These are phyloP conservation scores for Rhabdornis inornatus DNA, from an alignment of 2,113 vertebrate genomes.

Conservation along the genomic window DNA sequence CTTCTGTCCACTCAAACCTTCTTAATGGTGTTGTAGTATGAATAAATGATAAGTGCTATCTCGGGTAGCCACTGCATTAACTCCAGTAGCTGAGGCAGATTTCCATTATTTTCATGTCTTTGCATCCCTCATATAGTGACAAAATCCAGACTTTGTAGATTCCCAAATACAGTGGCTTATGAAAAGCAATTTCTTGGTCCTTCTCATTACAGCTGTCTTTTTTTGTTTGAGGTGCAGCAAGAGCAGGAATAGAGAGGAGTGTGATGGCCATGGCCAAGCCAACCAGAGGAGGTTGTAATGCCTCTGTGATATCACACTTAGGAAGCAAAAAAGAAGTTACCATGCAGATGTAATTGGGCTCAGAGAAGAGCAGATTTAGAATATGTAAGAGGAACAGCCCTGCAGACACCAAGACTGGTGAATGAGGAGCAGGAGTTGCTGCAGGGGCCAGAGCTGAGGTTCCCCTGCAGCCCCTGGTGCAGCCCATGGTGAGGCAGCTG, in stretches of 20 bases:
- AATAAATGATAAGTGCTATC: neutral
- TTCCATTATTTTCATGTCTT: neutral
- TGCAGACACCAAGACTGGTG: neutral
- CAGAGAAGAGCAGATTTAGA: neutral
- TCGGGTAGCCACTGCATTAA: neutral
- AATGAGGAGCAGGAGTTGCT: neutral
- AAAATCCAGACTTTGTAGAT: neutral
- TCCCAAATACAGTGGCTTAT: neutral
- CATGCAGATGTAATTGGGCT: rapidly evolving
- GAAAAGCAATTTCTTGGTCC: neutral
- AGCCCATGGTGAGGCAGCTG: neutral
- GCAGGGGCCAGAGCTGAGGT: neutral
- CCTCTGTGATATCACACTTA: neutral
- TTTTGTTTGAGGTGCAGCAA: neutral
- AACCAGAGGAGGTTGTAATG: neutral
- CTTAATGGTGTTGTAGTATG: neutral
- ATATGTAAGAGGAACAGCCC: neutral
- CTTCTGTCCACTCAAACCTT: neutral
- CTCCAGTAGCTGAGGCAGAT: neutral
- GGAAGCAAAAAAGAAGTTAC: neutral
- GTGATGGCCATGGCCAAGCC: neutral
- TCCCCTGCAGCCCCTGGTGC: neutral
- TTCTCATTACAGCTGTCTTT: neutral
- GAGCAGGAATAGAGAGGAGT: neutral
- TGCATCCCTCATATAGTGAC: neutral